Evolutionary conservation across 2,888 invertebrate genomes (phyloP).

Genomic region (Hirtodrosophila cameraria): DNA sequence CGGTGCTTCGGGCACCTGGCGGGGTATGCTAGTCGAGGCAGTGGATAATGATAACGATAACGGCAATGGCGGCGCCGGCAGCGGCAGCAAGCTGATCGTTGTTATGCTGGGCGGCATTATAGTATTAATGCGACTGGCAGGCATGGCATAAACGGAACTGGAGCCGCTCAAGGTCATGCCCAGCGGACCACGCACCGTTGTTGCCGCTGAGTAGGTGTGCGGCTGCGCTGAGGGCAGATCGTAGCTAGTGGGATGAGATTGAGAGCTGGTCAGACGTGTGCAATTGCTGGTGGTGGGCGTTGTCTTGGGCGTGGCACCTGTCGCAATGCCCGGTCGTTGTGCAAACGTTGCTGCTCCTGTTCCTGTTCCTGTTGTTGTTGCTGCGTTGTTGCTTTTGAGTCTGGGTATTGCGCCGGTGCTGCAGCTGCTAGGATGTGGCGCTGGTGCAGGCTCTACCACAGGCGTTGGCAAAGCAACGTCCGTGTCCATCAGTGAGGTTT

Average conservation of each 20-base stretch:
- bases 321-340: conserved; percentile 58
- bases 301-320: conserved; percentile 71
- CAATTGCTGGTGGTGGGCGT: conserved; percentile 44
- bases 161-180: conserved; percentile 77
- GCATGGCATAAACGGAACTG: conserved; percentile 66
- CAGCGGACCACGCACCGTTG: conserved; percentile 76
- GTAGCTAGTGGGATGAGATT: conserved; percentile 62
- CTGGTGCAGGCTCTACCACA: conserved; percentile 25
- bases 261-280: conserved; percentile 65
- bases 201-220: conserved; percentile 76
- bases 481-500: conserved; percentile 82
- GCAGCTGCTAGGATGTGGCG: conserved; percentile 46
- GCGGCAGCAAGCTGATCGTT: conserved; percentile 70
- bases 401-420: conserved; percentile 55
- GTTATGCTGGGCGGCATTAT: conserved; percentile 58
- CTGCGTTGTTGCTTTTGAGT: conserved; percentile 42
- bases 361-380: conserved; percentile 16
- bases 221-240: conserved; percentile 80
- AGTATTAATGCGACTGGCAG: conserved; percentile 31
- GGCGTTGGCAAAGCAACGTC: conserved; percentile 17
- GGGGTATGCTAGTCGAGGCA: conserved; percentile 63
- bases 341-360: conserved; percentile 11
- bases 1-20: conserved; percentile 71
- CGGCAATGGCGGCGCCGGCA: conserved; percentile 68
- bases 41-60: conserved; percentile 22